Conservation (phyloP, 2,888 invertebrate species). For the Erebia epiphron region DNA sequence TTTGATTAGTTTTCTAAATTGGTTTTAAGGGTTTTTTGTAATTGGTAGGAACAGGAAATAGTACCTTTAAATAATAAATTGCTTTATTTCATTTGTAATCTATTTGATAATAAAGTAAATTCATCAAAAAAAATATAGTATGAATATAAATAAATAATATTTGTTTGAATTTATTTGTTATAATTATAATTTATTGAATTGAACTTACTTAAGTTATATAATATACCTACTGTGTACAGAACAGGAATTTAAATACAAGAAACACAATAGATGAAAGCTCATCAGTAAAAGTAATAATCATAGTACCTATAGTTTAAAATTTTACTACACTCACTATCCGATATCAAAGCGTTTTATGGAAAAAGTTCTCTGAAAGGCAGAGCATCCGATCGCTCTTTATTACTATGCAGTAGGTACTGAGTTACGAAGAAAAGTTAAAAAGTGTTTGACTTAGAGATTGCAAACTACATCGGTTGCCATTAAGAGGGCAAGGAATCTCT, state of each 20-base stretch:
- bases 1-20: not conserved
- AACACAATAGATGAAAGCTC: not conserved
- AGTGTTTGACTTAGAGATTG: constrained; percentile 35
- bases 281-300: not conserved
- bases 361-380: constrained; percentile 22
- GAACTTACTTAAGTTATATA: too few relatives aligned
- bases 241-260: not conserved
- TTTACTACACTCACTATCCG: constrained; percentile 9
- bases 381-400: constrained; percentile 27
- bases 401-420: constrained; percentile 28
- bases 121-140: too few relatives aligned
- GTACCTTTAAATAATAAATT: too few relatives aligned
- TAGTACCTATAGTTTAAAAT: constrained; percentile 5
- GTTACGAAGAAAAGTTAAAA: constrained; percentile 33
- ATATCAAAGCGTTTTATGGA: constrained; percentile 18
- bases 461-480: constrained; percentile 34
- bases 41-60: not conserved
- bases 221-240: not conserved
- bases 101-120: too few relatives aligned
- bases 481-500: constrained; percentile 30
- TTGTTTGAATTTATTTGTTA: too few relatives aligned
- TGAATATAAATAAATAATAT: too few relatives aligned
- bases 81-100: too few relatives aligned
- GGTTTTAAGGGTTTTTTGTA: not conserved
- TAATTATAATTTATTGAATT: too few relatives aligned